Evolutionary conservation across 1,140 invertebrate species (phyloP), one percentile per base, ranked within the genome.

Genomic region (Zaprionus gabonicus): DNA sequence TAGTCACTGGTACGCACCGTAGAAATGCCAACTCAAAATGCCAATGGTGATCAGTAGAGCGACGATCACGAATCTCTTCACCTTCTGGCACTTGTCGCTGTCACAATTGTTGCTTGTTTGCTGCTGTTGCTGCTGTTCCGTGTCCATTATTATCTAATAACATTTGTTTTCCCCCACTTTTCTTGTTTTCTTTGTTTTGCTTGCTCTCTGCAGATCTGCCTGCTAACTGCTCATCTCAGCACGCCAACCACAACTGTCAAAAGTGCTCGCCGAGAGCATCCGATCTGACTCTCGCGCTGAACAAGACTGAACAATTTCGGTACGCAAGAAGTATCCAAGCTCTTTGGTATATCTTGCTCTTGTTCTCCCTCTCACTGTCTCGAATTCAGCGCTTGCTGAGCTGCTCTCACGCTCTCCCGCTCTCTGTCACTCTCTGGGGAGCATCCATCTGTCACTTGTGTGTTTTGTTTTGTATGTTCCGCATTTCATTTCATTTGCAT

Each of bases 1-100:
- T 6, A 34, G 31, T 34, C 31, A 34, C 0, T 34, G 3, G 3
- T 63, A 57, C 46, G 69, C 53, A 92, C 91, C 91, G 66, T 92
- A 92, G 62, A 92, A 86, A 69, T 92, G 91, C 87, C 87, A 92
- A 38, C 91, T 76, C 17, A 92, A 80, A 25, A 92, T 82, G 51
- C 73, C 81, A 38, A 91, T 77, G 38, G 87, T 85, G 25, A 80
- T 71, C 38, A 92, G 60, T 27, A 92, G 66, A 5, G 58, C 87
- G 41, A 91, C 25, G 20, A 92, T 74, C 4, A 92, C 75, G 36
- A 91, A 92, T 76, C 91, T 82, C 53, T 92, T 92, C 1, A 92
- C 41, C 58, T 88, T 91, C 28, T 80, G 79, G 62, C 84, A 92
- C 70, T 81, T 91, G n/a, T 91, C 91, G 59, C 81, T 85, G 67